A percentile compares a stretch with the other conserved stretches of the same genome.
phyloP scores from a whole-genome alignment of 1,140 invertebrate genomes.

The Drosophila carrolli region DNA sequence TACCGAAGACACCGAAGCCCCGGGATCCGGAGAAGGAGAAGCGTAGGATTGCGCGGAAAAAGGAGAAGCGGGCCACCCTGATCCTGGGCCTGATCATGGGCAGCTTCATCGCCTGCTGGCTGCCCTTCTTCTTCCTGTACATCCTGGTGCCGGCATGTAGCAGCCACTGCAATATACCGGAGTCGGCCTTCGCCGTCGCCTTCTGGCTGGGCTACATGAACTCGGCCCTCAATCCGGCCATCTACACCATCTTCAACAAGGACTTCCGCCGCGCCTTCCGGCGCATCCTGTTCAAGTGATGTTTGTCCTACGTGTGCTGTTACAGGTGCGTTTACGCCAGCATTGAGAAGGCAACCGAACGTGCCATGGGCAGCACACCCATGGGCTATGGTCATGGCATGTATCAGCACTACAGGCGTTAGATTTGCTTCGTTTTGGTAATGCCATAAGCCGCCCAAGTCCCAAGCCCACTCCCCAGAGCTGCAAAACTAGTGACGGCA shows the following conservation, averaged over 20 bases:
- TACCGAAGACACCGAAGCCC: slow-evolving; percentile 89
- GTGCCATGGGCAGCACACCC: slow-evolving; percentile 85
- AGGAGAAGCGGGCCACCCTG: slow-evolving; percentile 98
- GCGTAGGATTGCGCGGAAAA: slow-evolving; percentile 96
- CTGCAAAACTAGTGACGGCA: neutral
- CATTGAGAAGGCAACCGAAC: slow-evolving; percentile 85
- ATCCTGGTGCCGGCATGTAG: slow-evolving; percentile 93
- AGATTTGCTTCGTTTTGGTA: slow-evolving; percentile 73
- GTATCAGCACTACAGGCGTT: slow-evolving; percentile 84
- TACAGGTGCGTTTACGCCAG: slow-evolving; percentile 87
- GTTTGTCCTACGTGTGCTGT: slow-evolving; percentile 91
- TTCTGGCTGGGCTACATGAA: slow-evolving; percentile 99
- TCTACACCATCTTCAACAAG: slow-evolving; percentile 99
- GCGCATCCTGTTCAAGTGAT: slow-evolving; percentile 97
- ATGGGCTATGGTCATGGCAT: slow-evolving; percentile 83
- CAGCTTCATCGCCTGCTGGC: slow-evolving; percentile 99
- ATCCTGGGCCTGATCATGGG: slow-evolving; percentile 99
- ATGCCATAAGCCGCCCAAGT: neutral
- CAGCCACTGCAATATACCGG: slow-evolving; percentile 90
- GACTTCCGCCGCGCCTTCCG: slow-evolving; percentile 98
- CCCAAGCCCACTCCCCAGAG: neutral
- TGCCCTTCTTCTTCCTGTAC: slow-evolving; percentile 99
- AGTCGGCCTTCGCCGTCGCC: slow-evolving; percentile 95
- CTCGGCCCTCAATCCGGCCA: slow-evolving; percentile 98
- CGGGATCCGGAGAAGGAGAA: slow-evolving; percentile 97